Evolutionary conservation across 2,888 invertebrate species (phyloP).

Genomic region (Synanthedon vespiformis): DNA sequence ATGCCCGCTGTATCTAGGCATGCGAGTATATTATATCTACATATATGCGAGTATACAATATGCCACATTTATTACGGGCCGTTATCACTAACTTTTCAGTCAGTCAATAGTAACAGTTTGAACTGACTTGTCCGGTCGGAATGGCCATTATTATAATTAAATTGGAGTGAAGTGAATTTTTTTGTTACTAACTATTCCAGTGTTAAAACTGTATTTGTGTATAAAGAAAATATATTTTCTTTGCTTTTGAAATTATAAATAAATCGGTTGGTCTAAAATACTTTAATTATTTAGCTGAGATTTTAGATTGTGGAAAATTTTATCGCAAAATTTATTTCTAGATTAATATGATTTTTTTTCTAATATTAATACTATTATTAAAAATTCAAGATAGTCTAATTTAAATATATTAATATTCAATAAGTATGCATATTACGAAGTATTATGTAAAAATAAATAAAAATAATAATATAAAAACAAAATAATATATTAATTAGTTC

Average conservation of each 20-base stretch:
- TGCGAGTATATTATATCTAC: conserved; percentile 8
- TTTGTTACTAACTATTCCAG: background rate
- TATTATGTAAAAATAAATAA: no score
- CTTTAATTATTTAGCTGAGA: no score
- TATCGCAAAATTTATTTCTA: no score
- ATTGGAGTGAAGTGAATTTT: background rate
- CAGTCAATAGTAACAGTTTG: conserved; percentile 43
- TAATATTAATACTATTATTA: no score
- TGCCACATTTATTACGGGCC: conserved; percentile 28
- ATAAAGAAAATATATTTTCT: background rate
- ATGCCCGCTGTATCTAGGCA: conserved; percentile 5
- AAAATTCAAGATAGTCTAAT: no score
- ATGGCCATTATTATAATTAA: conserved; percentile 13
- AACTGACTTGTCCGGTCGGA: conserved; percentile 6
- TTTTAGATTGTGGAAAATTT: no score
- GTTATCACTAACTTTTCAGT: conserved; percentile 37
- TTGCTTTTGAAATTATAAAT: background rate
- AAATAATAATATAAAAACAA: no score
- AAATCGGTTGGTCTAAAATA: conserved; percentile 1
- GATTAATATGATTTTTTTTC: no score
- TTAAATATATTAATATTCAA: no score
- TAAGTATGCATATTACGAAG: no score
- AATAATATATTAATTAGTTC: no score
- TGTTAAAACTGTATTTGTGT: background rate
- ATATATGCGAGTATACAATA: conserved; percentile 12